A percentile compares a stretch with the other conserved stretches of the same genome.
Conservation (phyloP, 2,888 invertebrate species). For the Tenthredo mesomela region DNA sequence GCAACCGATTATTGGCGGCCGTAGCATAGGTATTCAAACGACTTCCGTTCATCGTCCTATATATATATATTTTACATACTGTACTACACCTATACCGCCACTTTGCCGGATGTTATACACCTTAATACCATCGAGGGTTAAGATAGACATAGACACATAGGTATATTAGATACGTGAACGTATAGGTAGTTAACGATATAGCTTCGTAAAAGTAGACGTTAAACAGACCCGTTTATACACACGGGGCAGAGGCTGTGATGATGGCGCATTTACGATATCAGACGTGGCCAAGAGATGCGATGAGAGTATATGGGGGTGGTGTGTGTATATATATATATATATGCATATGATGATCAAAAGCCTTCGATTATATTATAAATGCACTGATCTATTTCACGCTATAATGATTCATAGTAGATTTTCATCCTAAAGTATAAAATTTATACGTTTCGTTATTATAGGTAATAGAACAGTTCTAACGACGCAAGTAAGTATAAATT, state of each 20-base stretch:
- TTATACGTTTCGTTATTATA: background rate
- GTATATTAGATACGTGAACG: background rate
- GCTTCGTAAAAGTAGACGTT: slow-evolving; percentile 46
- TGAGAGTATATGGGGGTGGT: background rate
- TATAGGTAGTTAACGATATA: slow-evolving; percentile 8
- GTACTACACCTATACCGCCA: background rate
- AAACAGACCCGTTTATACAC: slow-evolving; percentile 47
- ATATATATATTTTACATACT: background rate
- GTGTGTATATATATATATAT: background rate
- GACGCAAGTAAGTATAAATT: background rate
- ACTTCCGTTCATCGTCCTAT: slow-evolving; percentile 55
- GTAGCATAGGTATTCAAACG: slow-evolving; percentile 58
- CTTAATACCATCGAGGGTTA: background rate
- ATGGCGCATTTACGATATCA: slow-evolving; percentile 60
- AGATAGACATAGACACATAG: background rate
- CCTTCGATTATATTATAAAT: background rate
- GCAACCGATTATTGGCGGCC: slow-evolving; percentile 1
- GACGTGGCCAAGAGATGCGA: background rate
- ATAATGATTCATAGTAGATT: background rate
- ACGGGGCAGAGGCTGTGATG: slow-evolving; percentile 55
- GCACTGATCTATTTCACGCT: slow-evolving; percentile 34
- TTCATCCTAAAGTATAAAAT: background rate
- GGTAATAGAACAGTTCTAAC: background rate
- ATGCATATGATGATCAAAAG: background rate
- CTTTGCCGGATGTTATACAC: slow-evolving; percentile 7